phyloP scores from a whole-genome alignment of 2,888 invertebrate genomes.

The Ashinkailepas kermadecensis region DNA sequence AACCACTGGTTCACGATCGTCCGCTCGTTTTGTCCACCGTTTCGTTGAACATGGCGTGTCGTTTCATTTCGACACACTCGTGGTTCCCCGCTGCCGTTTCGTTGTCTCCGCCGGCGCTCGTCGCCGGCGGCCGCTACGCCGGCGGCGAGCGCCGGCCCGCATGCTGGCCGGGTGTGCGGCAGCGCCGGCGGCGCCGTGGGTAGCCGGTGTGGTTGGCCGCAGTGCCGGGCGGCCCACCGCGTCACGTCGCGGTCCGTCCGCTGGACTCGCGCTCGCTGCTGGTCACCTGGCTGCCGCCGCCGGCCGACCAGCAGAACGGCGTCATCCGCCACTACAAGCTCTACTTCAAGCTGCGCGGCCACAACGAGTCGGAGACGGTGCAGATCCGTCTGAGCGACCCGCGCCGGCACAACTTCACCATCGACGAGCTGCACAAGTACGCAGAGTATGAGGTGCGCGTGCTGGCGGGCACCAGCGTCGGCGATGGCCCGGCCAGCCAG shows the following conservation, averaged over 20 bases:
- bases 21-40: not conserved
- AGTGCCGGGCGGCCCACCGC: constrained; percentile 96
- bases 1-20: not conserved
- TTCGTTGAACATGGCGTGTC: constrained; percentile 18
- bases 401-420: constrained; percentile 66
- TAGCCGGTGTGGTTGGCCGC: not conserved
- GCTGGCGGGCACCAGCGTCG: constrained; percentile 89
- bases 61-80: constrained; percentile 19
- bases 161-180: not conserved
- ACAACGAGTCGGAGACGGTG: constrained; percentile 72
- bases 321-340: constrained; percentile 91
- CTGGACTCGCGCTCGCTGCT: constrained; percentile 81
- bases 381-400: constrained; percentile 57
- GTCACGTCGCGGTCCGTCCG: constrained; percentile 82
- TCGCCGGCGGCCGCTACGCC: not conserved
- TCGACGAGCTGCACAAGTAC: constrained; percentile 89
- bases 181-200: not conserved
- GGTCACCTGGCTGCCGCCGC: constrained; percentile 88
- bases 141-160: not conserved
- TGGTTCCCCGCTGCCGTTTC: constrained; percentile 20
- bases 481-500: constrained; percentile 88
- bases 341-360: constrained; percentile 70
- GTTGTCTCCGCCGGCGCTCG: constrained; percentile 8
- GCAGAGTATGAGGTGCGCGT: constrained; percentile 96
- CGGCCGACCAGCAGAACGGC: constrained; percentile 82